Evolutionary conservation across 1,140 invertebrate genomes (phyloP).

Genomic region (Nebria ingens): DNA sequence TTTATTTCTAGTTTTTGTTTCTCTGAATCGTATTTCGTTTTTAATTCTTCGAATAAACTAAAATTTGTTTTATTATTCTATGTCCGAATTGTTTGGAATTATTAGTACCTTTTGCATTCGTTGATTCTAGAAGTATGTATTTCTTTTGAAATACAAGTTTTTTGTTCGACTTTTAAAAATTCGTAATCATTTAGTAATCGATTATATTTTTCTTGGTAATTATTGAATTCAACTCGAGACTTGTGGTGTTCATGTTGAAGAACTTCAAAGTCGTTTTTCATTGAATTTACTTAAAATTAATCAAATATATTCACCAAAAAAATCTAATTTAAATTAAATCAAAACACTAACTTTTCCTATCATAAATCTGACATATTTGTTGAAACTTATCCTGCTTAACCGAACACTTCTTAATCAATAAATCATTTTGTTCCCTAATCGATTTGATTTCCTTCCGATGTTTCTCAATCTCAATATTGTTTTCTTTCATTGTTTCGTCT

Average conservation of each 20-base stretch:
- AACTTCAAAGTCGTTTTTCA: constrained; percentile 47
- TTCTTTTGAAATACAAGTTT: constrained; percentile 41
- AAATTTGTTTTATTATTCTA: constrained; percentile 15
- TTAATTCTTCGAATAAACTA: constrained; percentile 50
- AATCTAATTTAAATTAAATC: constrained; percentile 13
- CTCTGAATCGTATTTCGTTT: constrained; percentile 47
- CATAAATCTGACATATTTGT: constrained; percentile 47
- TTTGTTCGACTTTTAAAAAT: constrained; percentile 39
- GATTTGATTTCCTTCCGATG: constrained; percentile 41
- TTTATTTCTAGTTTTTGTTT: constrained; percentile 36
- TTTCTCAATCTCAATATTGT: constrained; percentile 34
- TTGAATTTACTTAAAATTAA: constrained; percentile 37
- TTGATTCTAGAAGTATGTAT: constrained; percentile 45
- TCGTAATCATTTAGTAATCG: constrained; percentile 39
- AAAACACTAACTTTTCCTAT: constrained; percentile 37
- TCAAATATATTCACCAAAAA: constrained; percentile 5
- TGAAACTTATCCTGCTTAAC: constrained; percentile 47
- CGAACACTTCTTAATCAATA: constrained; percentile 41
- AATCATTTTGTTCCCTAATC: constrained; percentile 47
- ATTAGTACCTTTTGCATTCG: constrained; percentile 46
- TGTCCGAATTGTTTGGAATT: too few species aligned
- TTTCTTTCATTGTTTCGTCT: constrained; percentile 42
- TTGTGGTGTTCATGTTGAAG: constrained; percentile 43
- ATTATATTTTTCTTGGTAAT: constrained; percentile 43
- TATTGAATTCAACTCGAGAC: constrained; percentile 42